These are phyloP conservation scores for Platysternon megacephalum DNA, from an alignment of 2,113 vertebrate genomes.

Conservation along the genomic window DNA sequence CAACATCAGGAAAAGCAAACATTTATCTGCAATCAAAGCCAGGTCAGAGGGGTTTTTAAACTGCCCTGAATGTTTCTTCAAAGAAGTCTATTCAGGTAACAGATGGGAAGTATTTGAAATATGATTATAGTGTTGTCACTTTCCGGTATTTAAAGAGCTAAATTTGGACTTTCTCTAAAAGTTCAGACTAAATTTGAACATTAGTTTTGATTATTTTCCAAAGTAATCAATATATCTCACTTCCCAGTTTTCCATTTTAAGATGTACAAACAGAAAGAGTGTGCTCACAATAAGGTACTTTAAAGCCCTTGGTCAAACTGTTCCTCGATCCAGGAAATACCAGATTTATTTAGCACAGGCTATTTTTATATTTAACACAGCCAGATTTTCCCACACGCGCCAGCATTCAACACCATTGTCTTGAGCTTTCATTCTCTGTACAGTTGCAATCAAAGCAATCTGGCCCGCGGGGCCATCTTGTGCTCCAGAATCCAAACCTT, in stretches of 20 bases:
- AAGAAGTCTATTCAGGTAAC: neutral
- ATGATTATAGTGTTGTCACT: neutral
- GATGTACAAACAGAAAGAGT: neutral
- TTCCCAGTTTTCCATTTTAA: neutral
- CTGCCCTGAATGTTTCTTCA: neutral
- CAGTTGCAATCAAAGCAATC: too few relatives aligned
- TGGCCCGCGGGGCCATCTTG: too few relatives aligned
- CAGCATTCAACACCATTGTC: neutral
- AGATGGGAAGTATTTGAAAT: too few relatives aligned
- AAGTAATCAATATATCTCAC: neutral
- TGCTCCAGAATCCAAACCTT: too few relatives aligned
- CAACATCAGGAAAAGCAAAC: neutral
- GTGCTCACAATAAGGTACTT: neutral
- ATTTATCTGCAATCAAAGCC: neutral
- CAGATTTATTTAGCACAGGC: rapidly evolving
- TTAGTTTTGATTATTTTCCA: neutral
- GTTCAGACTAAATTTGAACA: rapidly evolving
- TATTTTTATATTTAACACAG: neutral
- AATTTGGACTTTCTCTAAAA: neutral
- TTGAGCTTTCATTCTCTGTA: neutral
- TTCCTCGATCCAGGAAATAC: neutral
- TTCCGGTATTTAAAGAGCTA: rapidly evolving
- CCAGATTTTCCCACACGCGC: rapidly evolving
- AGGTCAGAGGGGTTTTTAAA: neutral
- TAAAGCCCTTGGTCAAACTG: neutral